Conservation (phyloP, 2,797 vertebrate species). For the Yasuhikotakia modesta region DNA sequence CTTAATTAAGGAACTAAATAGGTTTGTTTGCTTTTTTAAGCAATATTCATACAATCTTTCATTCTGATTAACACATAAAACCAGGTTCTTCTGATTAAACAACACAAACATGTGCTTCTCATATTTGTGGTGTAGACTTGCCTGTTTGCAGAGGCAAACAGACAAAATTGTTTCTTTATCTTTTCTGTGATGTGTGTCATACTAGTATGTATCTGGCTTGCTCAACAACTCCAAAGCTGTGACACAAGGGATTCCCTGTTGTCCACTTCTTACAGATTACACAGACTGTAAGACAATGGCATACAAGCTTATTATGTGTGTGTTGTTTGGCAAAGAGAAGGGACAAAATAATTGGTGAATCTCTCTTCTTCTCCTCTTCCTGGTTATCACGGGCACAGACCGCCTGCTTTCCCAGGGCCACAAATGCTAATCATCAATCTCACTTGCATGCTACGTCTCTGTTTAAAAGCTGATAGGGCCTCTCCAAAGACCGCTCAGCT, state of each 20-base stretch:
- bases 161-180: constrained; percentile 53
- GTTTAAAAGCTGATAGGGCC: constrained; percentile 95
- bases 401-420: constrained; percentile 79
- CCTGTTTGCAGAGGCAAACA: neutral
- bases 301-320: constrained; percentile 72
- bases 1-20: no score
- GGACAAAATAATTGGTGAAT: constrained; percentile 47
- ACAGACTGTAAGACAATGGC: constrained; percentile 81
- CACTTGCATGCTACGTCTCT: constrained; percentile 85
- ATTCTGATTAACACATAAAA: neutral
- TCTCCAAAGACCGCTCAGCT: constrained; percentile 86
- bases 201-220: constrained; percentile 73
- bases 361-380: constrained; percentile 59
- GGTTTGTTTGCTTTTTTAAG: no score
- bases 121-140: neutral
- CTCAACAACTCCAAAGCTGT: constrained; percentile 77
- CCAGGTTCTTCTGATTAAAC: neutral
- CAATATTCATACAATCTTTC: no score
- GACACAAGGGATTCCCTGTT: constrained; percentile 77
- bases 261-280: constrained; percentile 81
- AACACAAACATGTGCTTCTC: neutral
- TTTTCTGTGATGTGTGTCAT: constrained; percentile 72
- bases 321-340: constrained; percentile 74
- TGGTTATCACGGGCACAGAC: constrained; percentile 81
- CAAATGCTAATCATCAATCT: constrained; percentile 95